Base-by-base conservation (phyloP, 2,113 vertebrate species). In the Psephotus haematonotus region DNA sequence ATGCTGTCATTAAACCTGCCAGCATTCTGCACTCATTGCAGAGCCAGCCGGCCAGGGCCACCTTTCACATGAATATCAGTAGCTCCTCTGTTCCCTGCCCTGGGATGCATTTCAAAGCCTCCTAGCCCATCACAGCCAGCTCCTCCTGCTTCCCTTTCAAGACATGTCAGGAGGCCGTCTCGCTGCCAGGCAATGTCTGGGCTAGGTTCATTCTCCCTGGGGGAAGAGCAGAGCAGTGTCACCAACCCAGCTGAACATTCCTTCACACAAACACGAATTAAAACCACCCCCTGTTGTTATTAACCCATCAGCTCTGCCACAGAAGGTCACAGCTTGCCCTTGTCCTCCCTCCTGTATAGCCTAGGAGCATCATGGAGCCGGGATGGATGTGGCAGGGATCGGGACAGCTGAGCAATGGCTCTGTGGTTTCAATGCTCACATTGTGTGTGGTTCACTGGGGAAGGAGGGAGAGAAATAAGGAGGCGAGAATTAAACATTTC, bases 61-160 rank as follows among this genome's bases (percentile, higher is more conserved):
- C 23, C 78, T 75, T 68, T 82, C 92, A 67, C 44, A 71, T 31
- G 47, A 84, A 78, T 78, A 86, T 78, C 82, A 71, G 29, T 4
- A 86, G 35, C 80, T 86, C 22, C 65, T 68, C 43, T 17, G 20
- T 64, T 92, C 39, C 77, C 52, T 86, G 86, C 52, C 52, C 80
- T 47, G 63, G 62, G 60, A 71, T n/a, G 28, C 62, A 65, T 72
- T 93, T 95, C 90, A 95, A 95, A 97, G 72, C 68, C 72, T 62
- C 20, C 67, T 17, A 3, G 76, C 64, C 64, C 82, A 65, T 95
- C 86, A 87, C 77, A 71, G 44, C 88, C 59, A 68, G 53, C 52
- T 89, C 78, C 82, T 90, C 71, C 85, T 70, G 82, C 71, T 88
- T 88, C 76, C 47, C 50, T 94, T 96, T 83, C 90, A 79, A 93